Conservation (phyloP, 2,113 vertebrate genomes). For the Gnathonemus longibarbis region DNA sequence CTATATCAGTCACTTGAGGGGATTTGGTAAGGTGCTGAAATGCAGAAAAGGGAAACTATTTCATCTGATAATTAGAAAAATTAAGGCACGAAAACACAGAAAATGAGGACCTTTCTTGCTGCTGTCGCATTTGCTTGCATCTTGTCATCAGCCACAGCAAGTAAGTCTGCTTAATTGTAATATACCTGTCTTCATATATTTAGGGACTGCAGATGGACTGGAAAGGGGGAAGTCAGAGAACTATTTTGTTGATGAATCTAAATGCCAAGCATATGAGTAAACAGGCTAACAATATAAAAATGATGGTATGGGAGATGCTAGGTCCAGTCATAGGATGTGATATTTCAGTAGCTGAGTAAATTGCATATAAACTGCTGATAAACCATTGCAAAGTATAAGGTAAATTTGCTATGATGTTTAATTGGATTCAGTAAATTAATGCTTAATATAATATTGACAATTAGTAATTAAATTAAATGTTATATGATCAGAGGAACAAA, state of each 20-base stretch:
- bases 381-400: neutral
- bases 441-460: neutral
- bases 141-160: conserved; percentile 29
- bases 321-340: neutral
- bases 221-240: neutral
- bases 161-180: conserved; percentile 44
- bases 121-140: conserved; percentile 36
- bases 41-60: conserved; percentile 21
- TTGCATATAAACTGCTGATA: neutral
- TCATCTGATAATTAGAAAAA: neutral
- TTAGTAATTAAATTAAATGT: neutral
- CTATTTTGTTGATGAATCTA: neutral
- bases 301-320: neutral
- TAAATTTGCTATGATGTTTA: neutral
- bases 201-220: neutral
- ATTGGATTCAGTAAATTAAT: neutral
- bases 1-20: conserved; percentile 32
- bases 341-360: neutral
- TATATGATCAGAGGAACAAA: neutral
- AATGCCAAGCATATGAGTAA: neutral
- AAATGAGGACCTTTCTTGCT: conserved; percentile 47
- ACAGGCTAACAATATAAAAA: neutral
- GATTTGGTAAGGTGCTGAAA: conserved; percentile 32
- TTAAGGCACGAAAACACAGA: conserved; percentile 20
- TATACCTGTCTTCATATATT: neutral